Evolutionary conservation across 2,113 vertebrate genomes (phyloP), one percentile per base, ranked within the genome.

Genomic region (Tapirus terrestris): DNA sequence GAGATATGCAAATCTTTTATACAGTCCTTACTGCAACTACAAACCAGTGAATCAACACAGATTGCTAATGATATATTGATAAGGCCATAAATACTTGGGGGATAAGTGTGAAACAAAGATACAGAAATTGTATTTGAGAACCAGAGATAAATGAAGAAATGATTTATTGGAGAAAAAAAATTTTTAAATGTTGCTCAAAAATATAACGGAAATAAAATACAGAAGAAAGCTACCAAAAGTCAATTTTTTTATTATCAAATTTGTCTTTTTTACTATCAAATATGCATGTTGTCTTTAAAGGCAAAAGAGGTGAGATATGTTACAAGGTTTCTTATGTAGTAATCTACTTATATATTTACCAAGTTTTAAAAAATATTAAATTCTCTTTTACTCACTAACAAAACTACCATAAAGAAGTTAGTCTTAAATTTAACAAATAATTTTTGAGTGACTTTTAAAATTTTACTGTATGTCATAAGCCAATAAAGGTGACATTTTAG

Each of bases 381-480:
- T 68, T 79, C 2, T 61, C 6, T 81, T 96, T 89, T 85, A 51
- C 10, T 39, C 7, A 79, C 31, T 82, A 67, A 90, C 18, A 43
- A 45, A 88, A 76, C n/a, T 27, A 84, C 16, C 20, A 73, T 51
- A 67, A 96, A 51, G 11, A 92, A 73, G 20, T 53, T 72, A 84
- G 23, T 76, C 58, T 88, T 84, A 67, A 25, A 10, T 33, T 90
- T 79, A 36, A 70, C 36, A 89, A 36, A 23, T 68, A 77, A 82
- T 5, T 73, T 33, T 39, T 81, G 20, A 75, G 11, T 79, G n/a
- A 43, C 53, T 82, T 95, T 65, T 7, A n/a, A 77, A 81, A 56
- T 31, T 85, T 56, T 85, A 58, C 7, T 70, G 13, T n/a, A 84
- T 43, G 8, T 20, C 20, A 68, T 81, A 21, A 77, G 4, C 58